Conservation (phyloP, 2,888 invertebrate species). For the Phragmatobia fuliginosa region DNA sequence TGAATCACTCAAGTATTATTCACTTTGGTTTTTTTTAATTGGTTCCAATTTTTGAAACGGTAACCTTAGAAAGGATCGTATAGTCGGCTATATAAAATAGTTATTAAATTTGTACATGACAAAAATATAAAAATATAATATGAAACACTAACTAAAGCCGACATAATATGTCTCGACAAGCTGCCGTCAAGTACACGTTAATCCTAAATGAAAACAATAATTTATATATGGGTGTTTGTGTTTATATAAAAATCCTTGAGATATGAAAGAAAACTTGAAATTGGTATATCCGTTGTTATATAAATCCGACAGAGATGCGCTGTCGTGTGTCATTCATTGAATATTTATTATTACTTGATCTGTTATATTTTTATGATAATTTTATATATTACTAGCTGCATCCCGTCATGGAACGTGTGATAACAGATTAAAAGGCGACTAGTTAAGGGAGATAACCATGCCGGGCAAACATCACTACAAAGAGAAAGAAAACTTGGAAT, state of each 20-base stretch:
- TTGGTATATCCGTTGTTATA: neutral
- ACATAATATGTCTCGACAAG: slow-evolving; percentile 7
- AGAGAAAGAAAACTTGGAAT: too few relatives aligned
- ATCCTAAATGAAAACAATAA: slow-evolving; percentile 1
- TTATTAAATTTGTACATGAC: neutral
- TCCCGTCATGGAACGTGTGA: too few relatives aligned
- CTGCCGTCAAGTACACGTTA: neutral
- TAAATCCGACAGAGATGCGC: neutral
- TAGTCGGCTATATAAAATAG: neutral
- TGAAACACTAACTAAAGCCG: slow-evolving; percentile 3
- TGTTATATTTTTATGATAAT: neutral
- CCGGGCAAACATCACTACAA: too few relatives aligned
- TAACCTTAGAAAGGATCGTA: neutral
- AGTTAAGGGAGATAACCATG: too few relatives aligned
- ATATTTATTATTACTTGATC: too few relatives aligned
- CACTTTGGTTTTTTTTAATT: neutral
- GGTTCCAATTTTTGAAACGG: neutral
- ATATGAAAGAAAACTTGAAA: neutral
- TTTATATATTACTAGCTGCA: neutral
- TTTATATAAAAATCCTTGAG: neutral
- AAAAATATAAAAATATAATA: too few relatives aligned
- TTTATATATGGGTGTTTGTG: neutral
- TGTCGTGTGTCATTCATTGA: neutral
- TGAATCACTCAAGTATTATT: neutral
- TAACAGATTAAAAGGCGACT: too few relatives aligned